Conservation (phyloP, 2,797 vertebrate species). For the Propithecus perrieri region DNA sequence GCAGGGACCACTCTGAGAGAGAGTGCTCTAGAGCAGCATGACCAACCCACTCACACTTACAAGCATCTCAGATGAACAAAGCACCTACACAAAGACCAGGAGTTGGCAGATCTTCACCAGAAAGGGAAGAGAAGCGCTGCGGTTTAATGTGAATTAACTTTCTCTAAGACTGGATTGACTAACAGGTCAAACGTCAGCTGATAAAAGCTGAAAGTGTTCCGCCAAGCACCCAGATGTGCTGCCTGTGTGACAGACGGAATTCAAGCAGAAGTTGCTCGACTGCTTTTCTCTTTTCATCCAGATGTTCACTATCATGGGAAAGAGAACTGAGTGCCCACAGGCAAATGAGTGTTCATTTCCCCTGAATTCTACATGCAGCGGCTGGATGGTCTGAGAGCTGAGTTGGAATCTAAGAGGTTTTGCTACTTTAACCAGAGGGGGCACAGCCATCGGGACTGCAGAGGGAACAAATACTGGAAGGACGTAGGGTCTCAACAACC, state of each 20-base stretch:
- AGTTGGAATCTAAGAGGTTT: not conserved
- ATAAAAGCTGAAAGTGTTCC: not conserved
- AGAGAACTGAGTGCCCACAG: not conserved
- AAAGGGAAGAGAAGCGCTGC: not conserved
- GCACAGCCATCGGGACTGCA: not conserved
- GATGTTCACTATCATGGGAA: not conserved
- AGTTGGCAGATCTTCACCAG: not conserved
- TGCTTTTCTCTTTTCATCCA: not conserved
- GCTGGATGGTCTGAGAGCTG: not conserved
- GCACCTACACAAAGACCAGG: not conserved
- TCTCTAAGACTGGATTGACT: not conserved
- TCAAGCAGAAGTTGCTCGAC: not conserved
- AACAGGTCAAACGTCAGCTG: not conserved
- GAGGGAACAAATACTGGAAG: not conserved
- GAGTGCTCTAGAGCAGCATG: too few species aligned
- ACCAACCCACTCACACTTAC: not conserved
- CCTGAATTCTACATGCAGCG: not conserved
- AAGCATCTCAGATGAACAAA: not conserved
- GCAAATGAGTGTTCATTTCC: not conserved
- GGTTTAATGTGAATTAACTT: not conserved
- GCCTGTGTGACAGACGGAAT: not conserved
- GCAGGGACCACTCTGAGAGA: not conserved
- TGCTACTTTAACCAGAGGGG: not conserved
- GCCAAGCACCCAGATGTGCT: not conserved
- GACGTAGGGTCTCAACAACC: not conserved